phyloP scores from a whole-genome alignment of 2,113 vertebrate species.

The Corythornis cristatus region DNA sequence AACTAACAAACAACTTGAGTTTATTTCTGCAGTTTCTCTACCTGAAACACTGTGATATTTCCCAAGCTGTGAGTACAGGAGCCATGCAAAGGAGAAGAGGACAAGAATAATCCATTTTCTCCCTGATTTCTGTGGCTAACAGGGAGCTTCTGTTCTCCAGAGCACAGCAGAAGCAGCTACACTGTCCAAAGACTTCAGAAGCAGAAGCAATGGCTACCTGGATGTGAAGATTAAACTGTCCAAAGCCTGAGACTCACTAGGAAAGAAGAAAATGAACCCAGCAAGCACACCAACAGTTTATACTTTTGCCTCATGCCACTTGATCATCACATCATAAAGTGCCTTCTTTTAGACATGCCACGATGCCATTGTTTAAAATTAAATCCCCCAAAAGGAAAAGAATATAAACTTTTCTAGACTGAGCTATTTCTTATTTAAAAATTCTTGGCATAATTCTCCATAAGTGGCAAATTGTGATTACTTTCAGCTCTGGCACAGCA shows the following conservation, averaged over 20 bases:
- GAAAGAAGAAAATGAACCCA: background rate
- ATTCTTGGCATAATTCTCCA: background rate
- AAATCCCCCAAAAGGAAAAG: background rate
- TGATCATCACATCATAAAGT: background rate
- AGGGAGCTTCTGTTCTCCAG: background rate
- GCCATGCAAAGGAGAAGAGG: background rate
- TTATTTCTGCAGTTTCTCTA: background rate
- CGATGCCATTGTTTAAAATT: background rate
- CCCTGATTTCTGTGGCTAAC: background rate
- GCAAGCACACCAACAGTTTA: background rate
- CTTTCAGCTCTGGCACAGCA: background rate
- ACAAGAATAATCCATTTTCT: background rate
- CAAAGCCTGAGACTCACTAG: background rate
- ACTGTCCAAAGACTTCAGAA: background rate
- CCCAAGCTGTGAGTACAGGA: background rate
- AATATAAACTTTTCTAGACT: background rate
- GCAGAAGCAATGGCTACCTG: background rate
- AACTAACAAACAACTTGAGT: background rate
- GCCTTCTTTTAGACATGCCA: background rate
- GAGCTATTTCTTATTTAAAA: background rate
- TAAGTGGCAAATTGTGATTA: background rate
- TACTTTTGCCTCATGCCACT: background rate
- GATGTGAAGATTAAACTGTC: background rate
- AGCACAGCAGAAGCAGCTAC: rapidly evolving
- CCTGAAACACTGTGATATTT: background rate